Conservation (phyloP, 2,797 vertebrate species). For the Catharus ustulatus region DNA sequence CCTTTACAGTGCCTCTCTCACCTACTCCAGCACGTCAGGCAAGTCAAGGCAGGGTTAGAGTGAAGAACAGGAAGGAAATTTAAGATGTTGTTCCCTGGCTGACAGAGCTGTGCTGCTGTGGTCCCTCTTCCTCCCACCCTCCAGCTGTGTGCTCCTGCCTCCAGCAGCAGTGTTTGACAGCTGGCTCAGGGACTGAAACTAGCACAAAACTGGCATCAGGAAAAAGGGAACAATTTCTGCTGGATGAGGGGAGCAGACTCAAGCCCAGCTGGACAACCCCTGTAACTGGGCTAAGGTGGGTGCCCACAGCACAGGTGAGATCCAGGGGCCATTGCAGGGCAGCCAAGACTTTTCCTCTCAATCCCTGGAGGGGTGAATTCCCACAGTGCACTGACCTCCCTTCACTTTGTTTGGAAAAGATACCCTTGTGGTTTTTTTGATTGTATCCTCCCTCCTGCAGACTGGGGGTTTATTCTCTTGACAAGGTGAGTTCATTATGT, state of each 20-base stretch:
- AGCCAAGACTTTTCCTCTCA: not conserved
- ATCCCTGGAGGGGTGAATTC: not conserved
- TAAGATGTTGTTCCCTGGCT: not conserved
- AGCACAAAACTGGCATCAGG: not conserved
- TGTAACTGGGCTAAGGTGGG: not conserved
- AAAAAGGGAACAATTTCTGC: not conserved
- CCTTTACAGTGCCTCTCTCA: not conserved
- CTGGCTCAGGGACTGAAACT: not conserved
- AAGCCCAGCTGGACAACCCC: rapidly evolving
- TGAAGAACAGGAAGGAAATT: not conserved
- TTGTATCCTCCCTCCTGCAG: not conserved
- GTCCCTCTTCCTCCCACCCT: not conserved
- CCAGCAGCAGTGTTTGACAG: not conserved
- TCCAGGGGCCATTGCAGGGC: not conserved
- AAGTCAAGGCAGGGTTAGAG: not conserved
- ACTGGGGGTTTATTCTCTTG: slow-evolving; percentile 19
- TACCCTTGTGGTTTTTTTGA: not conserved
- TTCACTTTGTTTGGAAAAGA: not conserved
- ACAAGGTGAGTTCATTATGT: slow-evolving; percentile 6
- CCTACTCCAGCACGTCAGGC: not conserved
- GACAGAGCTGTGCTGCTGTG: not conserved
- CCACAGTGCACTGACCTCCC: not conserved
- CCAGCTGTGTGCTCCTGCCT: not conserved
- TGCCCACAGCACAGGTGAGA: not conserved
- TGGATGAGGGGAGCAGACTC: not conserved